These are phyloP conservation scores for Drosophila trapezifrons DNA, from an alignment of 1,140 invertebrate genomes.

Conservation along the genomic window DNA sequence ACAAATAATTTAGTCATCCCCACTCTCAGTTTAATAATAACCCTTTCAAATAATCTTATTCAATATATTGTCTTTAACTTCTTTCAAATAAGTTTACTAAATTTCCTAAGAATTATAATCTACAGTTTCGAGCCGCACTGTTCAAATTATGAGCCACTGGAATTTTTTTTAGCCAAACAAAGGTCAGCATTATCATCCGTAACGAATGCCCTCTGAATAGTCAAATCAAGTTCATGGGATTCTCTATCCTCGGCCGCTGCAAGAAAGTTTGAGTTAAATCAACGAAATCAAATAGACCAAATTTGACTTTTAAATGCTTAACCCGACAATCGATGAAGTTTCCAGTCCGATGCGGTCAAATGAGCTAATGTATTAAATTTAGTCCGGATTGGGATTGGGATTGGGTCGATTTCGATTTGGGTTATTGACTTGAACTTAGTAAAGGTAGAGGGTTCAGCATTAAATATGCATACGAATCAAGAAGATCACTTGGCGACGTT, in stretches of 20 bases:
- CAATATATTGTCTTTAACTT: neutral
- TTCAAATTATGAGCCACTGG: constrained; percentile 2
- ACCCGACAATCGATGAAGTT: constrained; percentile 22
- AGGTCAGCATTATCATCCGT: constrained; percentile 56
- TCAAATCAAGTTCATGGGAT: constrained; percentile 54
- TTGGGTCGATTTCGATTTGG: constrained; percentile 46
- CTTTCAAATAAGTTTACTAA: neutral
- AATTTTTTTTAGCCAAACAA: constrained; percentile 37
- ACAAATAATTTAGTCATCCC: no score
- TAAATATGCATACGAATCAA: constrained; percentile 24
- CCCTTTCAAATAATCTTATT: no score
- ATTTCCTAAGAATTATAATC: no score
- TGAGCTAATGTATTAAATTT: constrained; percentile 53
- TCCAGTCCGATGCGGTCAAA: constrained; percentile 41
- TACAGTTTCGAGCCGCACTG: constrained; percentile 10
- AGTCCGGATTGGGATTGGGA: constrained; percentile 15
- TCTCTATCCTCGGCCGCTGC: constrained; percentile 22
- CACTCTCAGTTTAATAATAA: no score
- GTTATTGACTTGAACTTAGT: constrained; percentile 39
- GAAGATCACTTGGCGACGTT: constrained; percentile 31
- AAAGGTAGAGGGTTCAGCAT: constrained; percentile 1
- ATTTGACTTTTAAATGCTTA: constrained; percentile 71
- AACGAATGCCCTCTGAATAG: constrained; percentile 55
- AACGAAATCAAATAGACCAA: constrained; percentile 17
- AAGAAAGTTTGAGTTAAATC: constrained; percentile 59